Conservation (phyloP, 92 coral and sea anemone genomes). For the Epizoanthus illoricatus region DNA sequence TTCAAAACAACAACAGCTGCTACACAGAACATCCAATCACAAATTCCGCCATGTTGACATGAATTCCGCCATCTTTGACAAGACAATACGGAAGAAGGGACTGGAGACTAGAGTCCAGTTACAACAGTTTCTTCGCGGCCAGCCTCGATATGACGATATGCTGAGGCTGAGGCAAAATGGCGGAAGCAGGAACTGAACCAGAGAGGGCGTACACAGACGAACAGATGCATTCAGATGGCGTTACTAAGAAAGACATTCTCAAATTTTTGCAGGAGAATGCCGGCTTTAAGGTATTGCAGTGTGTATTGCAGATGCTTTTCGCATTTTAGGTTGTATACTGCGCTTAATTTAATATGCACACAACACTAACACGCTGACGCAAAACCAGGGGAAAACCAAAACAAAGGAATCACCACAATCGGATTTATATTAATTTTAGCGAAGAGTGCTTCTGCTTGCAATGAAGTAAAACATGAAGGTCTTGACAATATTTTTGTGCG, state of each 20-base stretch:
- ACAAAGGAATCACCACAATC: too few relatives aligned
- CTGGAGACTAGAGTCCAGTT: constrained; percentile 1
- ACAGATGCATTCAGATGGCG: constrained; percentile 86
- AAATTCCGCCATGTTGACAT: constrained; percentile 61
- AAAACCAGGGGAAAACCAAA: not conserved
- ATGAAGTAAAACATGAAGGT: constrained; percentile 4
- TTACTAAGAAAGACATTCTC: constrained; percentile 95
- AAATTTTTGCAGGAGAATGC: constrained; percentile 92
- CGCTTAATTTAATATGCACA: not conserved
- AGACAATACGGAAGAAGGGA: not conserved
- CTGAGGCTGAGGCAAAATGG: constrained; percentile 64
- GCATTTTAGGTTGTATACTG: not conserved
- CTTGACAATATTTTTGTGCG: not conserved
- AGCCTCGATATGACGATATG: constrained; percentile 50
- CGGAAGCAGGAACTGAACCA: constrained; percentile 65
- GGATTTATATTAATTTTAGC: too few relatives aligned
- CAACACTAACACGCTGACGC: not conserved
- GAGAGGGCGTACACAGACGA: constrained; percentile 74
- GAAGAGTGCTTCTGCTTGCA: not conserved
- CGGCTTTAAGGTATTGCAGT: constrained; percentile 69
- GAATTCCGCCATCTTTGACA: too few relatives aligned
- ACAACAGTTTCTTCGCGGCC: constrained; percentile 6
- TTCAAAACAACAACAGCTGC: not conserved
- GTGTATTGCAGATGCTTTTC: constrained; percentile 4
- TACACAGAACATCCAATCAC: not conserved